These are phyloP conservation scores for Macrobrachium rosenbergii DNA, from an alignment of 1,140 invertebrate species.

Conservation along the genomic window DNA sequence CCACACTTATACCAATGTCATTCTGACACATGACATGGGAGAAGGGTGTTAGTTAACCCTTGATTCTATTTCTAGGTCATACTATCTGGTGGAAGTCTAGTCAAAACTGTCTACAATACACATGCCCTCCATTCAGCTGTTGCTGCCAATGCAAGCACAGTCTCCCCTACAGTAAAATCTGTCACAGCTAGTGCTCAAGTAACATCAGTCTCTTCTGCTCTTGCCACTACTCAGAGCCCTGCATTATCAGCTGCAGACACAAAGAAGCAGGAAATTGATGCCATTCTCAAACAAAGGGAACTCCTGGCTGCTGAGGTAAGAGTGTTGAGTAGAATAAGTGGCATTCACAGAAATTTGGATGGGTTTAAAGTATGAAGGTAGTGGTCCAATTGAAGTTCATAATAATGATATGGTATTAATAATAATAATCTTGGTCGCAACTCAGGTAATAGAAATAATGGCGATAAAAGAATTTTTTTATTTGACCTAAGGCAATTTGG, in stretches of 20 bases:
- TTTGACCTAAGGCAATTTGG: too few relatives aligned
- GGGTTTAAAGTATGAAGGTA: too few relatives aligned
- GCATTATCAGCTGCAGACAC: slow-evolving; percentile 24
- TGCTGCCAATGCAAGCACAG: slow-evolving; percentile 41
- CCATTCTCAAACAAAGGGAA: slow-evolving; percentile 77
- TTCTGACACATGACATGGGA: too few relatives aligned
- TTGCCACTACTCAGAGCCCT: neutral
- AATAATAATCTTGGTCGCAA: too few relatives aligned
- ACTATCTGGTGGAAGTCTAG: slow-evolving; percentile 69
- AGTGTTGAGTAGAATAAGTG: neutral
- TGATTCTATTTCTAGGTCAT: slow-evolving; percentile 58
- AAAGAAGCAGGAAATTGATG: slow-evolving; percentile 71
- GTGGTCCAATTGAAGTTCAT: too few relatives aligned
- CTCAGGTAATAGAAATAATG: too few relatives aligned
- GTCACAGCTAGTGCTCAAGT: neutral
- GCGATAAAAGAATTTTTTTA: too few relatives aligned
- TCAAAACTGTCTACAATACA: slow-evolving; percentile 73
- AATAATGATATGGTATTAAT: too few relatives aligned
- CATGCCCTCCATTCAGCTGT: slow-evolving; percentile 69
- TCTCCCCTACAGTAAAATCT: slow-evolving; percentile 9
- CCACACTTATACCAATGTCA: too few relatives aligned
- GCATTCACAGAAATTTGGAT: too few relatives aligned
- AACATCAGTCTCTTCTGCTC: neutral
- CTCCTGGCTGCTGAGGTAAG: slow-evolving; percentile 76
- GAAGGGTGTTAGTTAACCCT: too few relatives aligned